These are phyloP conservation scores for Tinamus major DNA, from an alignment of 2,797 vertebrate species.

Conservation along the genomic window DNA sequence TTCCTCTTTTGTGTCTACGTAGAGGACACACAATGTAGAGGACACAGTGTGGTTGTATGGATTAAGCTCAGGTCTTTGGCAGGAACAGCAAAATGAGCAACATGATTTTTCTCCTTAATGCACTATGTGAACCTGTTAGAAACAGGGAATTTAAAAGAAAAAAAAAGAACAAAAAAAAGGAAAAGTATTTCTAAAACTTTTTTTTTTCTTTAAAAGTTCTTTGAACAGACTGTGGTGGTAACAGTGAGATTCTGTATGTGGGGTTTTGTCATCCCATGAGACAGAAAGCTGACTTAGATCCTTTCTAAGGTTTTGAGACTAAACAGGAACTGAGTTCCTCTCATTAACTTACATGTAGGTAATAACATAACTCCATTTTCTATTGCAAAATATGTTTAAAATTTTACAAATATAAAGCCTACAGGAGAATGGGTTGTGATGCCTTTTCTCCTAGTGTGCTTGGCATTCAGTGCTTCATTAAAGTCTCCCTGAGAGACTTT, in stretches of 20 bases:
- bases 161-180: background rate
- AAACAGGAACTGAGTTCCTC: background rate
- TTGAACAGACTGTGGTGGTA: background rate
- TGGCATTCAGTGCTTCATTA: background rate
- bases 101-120: background rate
- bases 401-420: background rate
- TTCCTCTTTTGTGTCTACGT: background rate
- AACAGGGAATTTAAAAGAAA: background rate
- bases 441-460: background rate
- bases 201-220: background rate
- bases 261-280: background rate
- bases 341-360: background rate
- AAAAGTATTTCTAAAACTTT: no score
- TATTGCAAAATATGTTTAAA: background rate
- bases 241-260: background rate
- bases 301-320: background rate
- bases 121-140: background rate
- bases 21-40: fast-evolving
- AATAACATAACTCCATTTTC: background rate
- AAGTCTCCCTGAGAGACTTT: background rate
- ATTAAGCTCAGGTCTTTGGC: background rate
- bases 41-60: background rate
- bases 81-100: background rate
- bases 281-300: fast-evolving
- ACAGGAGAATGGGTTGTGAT: background rate